phyloP scores from a whole-genome alignment of 35 echinoderm and acorn worm species.

The Apostichopus parvimensis region DNA sequence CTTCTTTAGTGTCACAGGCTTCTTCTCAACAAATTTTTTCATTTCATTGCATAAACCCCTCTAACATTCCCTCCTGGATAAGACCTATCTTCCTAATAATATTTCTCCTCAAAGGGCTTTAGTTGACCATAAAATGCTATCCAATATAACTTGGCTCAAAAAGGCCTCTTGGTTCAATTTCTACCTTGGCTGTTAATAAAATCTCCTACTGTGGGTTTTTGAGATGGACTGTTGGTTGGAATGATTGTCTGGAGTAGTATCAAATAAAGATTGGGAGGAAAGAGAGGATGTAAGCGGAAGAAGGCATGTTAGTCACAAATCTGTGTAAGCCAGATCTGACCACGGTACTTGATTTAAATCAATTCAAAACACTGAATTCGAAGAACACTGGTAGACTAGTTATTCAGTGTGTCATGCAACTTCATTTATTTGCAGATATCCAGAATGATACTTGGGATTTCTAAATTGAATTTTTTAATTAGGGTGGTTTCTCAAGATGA shows the following conservation, averaged over 20 bases:
- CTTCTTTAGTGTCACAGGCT: too few species aligned
- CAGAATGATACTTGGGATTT: too few species aligned
- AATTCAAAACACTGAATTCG: too few species aligned
- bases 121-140: neutral
- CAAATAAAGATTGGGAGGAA: neutral
- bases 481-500: too few species aligned
- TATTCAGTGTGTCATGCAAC: too few species aligned
- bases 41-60: too few species aligned
- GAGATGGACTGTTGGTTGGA: neutral
- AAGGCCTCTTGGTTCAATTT: neutral
- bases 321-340: too few species aligned
- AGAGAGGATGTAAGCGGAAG: neutral
- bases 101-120: neutral
- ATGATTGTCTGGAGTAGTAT: neutral
- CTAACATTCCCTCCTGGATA: neutral
- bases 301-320: neutral
- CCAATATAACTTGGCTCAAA: neutral
- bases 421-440: too few species aligned
- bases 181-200: neutral
- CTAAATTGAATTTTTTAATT: too few species aligned
- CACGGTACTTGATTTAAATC: too few species aligned
- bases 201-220: neutral
- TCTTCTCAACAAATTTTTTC: too few species aligned
- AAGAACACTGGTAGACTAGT: too few species aligned
- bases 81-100: neutral